These are phyloP conservation scores for Drosophila dunni DNA, from an alignment of 1,140 invertebrate genomes.

Conservation along the genomic window DNA sequence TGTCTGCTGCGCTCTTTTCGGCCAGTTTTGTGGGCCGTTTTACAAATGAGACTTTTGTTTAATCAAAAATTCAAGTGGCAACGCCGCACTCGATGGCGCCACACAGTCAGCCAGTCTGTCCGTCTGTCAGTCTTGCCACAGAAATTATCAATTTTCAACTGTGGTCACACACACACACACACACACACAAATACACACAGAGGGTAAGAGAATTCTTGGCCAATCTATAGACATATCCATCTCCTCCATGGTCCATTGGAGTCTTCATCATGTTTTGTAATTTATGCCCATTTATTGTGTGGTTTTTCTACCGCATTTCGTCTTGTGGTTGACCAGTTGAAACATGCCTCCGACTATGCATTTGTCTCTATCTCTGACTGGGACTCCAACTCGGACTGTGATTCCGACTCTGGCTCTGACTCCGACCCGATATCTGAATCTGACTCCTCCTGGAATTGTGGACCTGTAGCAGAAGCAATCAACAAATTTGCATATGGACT, in stretches of 20 bases:
- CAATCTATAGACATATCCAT: neutral
- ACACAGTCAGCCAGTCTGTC: slow-evolving; percentile 40
- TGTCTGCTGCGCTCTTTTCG: slow-evolving; percentile 2
- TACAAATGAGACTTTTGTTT: slow-evolving; percentile 82
- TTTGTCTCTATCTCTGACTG: slow-evolving; percentile 8
- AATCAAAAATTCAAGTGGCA: slow-evolving; percentile 83
- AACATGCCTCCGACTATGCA: slow-evolving; percentile 24
- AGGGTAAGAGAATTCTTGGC: neutral
- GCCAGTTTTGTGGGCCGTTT: slow-evolving; percentile 50
- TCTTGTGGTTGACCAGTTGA: slow-evolving; percentile 60
- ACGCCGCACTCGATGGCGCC: slow-evolving; percentile 77
- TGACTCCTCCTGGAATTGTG: slow-evolving; percentile 14
- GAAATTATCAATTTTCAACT: slow-evolving; percentile 47
- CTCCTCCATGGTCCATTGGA: slow-evolving; percentile 3
- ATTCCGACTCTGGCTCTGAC: neutral
- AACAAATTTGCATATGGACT: slow-evolving; percentile 77
- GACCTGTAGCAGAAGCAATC: slow-evolving; percentile 59
- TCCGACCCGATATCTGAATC: neutral
- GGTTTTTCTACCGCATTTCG: slow-evolving; percentile 75
- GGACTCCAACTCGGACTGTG: neutral
- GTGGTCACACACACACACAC: slow-evolving; percentile 16
- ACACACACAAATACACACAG: neutral
- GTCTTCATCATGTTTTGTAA: slow-evolving; percentile 76
- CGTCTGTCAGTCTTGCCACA: slow-evolving; percentile 22
- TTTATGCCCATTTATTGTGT: slow-evolving; percentile 82